Conservation (phyloP, 35 echinoderm and acorn worm species). For the Ophiothrix spiculata region DNA sequence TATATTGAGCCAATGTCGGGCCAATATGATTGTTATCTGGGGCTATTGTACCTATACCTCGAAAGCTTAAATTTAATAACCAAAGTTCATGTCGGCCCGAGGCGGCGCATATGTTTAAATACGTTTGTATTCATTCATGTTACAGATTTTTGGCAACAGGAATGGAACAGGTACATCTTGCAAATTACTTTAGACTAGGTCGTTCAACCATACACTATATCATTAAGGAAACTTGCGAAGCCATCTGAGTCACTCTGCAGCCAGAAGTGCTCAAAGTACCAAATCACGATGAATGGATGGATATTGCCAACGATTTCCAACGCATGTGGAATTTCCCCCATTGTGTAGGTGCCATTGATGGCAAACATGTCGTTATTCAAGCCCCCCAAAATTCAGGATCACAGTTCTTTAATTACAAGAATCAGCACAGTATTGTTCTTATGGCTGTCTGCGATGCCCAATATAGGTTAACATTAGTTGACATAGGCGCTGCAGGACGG, state of each 20-base stretch:
- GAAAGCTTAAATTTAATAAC: too few species aligned
- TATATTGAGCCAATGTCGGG: too few species aligned
- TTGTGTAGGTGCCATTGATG: too few species aligned
- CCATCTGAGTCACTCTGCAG: neutral
- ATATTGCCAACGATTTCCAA: slow-evolving; percentile 32
- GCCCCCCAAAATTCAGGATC: slow-evolving; percentile 42
- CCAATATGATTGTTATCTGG: too few species aligned
- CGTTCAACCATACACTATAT: too few species aligned
- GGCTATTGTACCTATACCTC: too few species aligned
- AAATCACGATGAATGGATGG: slow-evolving; percentile 18
- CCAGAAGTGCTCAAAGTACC: neutral
- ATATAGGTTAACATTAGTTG: slow-evolving; percentile 46
- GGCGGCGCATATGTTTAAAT: too few species aligned
- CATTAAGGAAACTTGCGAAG: neutral
- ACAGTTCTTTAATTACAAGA: slow-evolving; percentile 50
- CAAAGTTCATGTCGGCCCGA: too few species aligned
- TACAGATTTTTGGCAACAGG: too few species aligned
- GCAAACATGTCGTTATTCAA: slow-evolving; percentile 47
- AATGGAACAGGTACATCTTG: too few species aligned
- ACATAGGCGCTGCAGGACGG: slow-evolving; percentile 43
- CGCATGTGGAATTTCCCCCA: slow-evolving; percentile 55
- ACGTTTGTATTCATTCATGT: too few species aligned
- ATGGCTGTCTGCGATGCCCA: slow-evolving; percentile 36
- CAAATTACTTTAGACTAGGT: too few species aligned
- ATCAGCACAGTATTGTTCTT: slow-evolving; percentile 37